Evolutionary conservation across 92 coral and sea anemone species (phyloP), one percentile per base, ranked within the genome.

Genomic region (Epizoanthus rinbou): DNA sequence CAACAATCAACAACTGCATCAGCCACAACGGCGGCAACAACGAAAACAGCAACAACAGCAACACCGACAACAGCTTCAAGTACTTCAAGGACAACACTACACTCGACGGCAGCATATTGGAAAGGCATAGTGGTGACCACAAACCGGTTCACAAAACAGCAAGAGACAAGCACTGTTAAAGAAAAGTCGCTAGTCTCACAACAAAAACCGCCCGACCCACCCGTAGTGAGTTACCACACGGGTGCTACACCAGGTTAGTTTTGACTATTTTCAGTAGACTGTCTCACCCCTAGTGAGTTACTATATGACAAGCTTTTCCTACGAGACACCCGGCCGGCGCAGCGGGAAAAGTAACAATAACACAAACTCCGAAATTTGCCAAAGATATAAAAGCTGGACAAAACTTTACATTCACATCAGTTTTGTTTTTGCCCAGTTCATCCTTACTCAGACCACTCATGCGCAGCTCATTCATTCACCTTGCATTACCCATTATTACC

Each of bases 161-260:
- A 39, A 21, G 56, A 59, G 37, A 39, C 57, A 18, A 76, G 69
- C 6, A 59, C 82, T 8, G 57, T n/a, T 6, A 14, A 57, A 76
- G 56, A 76, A n/a, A n/a, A n/a, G 8, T 18, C 7, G 0, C 4
- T n/a, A 18, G 11, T 17, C 5, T 3, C 64, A 35, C 41, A 21
- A 41, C 41, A 76, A 4, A 14, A 5, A n/a, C 69, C 41, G 8
- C 70, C 70, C 8, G 70, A 39, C 9, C 22, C 22, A 37, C 70
- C 82, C 8, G 70, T 76, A n/a, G 10, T 60, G 56, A 39, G 28
- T 69, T 76, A 76, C 69, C 82, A 21, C 35, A 76, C 58, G 63
- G 82, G 58, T 60, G 82, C 19, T 59, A 11, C 15, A 9, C 56
- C 14, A 76, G 82, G 82, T 76, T 76, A 58, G 82, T 76, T 60